Percentiles rank a stretch among this genome's conserved stretches.
Conservation (phyloP, 2,888 invertebrate genomes). For the Liodrosophila aerea region DNA sequence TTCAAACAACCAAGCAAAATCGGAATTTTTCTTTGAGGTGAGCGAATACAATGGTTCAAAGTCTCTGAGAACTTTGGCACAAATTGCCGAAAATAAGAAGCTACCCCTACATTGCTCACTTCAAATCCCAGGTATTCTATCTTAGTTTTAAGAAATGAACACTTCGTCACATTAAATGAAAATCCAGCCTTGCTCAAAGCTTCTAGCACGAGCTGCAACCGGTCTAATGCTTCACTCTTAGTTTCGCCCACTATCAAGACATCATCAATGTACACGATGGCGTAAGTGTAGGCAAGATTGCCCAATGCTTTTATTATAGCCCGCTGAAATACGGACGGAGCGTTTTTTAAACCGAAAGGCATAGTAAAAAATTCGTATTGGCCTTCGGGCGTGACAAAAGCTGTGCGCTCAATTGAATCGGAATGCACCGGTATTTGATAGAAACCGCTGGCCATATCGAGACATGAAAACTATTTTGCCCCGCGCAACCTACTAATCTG, state of each 20-base stretch:
- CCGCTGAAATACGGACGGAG: constrained; percentile 10
- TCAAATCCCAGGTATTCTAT: too few relatives aligned
- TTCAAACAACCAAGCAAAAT: too few relatives aligned
- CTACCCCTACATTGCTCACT: not conserved
- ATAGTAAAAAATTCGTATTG: constrained; percentile 6
- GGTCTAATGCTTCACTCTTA: not conserved
- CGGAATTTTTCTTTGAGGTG: too few relatives aligned
- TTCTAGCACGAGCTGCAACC: not conserved
- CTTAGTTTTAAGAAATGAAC: too few relatives aligned
- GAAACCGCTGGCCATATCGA: not conserved
- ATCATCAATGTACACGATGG: constrained; percentile 12
- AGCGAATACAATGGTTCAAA: too few relatives aligned
- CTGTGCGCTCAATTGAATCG: not conserved
- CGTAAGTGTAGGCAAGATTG: constrained; percentile 4
- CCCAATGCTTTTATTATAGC: not conserved
- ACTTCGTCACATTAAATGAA: too few relatives aligned
- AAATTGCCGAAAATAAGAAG: not conserved
- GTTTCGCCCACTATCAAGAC: not conserved
- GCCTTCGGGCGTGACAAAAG: not conserved
- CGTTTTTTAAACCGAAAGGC: constrained; percentile 5
- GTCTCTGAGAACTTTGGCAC: not conserved
- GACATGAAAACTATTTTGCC: not conserved
- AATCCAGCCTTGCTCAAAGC: too few relatives aligned
- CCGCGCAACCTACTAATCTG: too few relatives aligned
- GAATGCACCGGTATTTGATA: not conserved